Conservation (phyloP, 2,888 invertebrate genomes). For the Leucophora obtusa region DNA sequence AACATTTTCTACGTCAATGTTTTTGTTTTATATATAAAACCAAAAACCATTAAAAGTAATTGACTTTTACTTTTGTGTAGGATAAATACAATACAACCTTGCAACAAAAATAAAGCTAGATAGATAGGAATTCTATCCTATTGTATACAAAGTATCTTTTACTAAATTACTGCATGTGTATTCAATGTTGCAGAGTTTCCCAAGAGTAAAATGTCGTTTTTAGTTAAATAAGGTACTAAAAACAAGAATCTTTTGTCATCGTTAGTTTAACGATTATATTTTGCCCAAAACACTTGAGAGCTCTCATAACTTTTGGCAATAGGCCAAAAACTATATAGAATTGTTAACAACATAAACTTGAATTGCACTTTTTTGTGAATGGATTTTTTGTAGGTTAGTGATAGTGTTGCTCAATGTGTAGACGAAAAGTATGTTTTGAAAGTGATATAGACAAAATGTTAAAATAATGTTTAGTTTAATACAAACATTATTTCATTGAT, state of each 20-base stretch:
- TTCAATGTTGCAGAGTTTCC: constrained; percentile 39
- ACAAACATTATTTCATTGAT: constrained; percentile 3
- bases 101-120: background rate
- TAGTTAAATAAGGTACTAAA: background rate
- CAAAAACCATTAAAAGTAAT: constrained; percentile 18
- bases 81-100: constrained; percentile 31
- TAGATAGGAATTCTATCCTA: background rate
- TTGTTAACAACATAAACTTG: background rate
- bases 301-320: constrained; percentile 55
- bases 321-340: constrained; percentile 33
- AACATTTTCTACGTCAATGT: too few relatives aligned
- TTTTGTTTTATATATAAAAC: too few relatives aligned
- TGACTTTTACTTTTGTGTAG: constrained; percentile 45
- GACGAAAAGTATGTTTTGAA: background rate
- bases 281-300: constrained; percentile 35
- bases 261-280: constrained; percentile 36
- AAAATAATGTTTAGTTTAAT: constrained; percentile 3
- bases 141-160: constrained; percentile 18
- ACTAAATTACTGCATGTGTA: constrained; percentile 25
- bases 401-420: background rate
- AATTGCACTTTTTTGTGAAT: background rate
- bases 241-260: constrained; percentile 8
- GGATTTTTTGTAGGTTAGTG: background rate
- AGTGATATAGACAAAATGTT: background rate
- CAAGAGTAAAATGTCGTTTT: constrained; percentile 45